Percentiles rank a stretch among this genome's conserved stretches.
These are phyloP conservation scores for Heteropelma amictum DNA, from an alignment of 2,888 invertebrate genomes.

Conservation along the genomic window DNA sequence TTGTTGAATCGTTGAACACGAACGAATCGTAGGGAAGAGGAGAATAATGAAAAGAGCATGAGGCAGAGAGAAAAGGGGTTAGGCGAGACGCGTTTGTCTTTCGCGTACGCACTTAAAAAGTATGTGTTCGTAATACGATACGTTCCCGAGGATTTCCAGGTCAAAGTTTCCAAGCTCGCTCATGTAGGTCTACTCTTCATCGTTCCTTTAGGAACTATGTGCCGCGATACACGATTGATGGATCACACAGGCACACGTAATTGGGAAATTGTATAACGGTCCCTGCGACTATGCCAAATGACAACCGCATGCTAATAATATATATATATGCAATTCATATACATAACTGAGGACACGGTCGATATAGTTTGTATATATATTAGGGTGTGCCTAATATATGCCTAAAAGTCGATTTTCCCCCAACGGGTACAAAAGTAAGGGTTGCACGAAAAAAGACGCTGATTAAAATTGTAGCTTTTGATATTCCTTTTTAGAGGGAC, in stretches of 20 bases:
- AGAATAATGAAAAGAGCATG: background rate
- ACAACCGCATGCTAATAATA: background rate
- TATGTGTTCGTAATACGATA: constrained; percentile 31
- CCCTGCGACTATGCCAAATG: background rate
- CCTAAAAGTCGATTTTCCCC: no score
- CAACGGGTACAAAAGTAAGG: no score
- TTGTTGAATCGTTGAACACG: no score
- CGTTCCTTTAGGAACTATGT: constrained; percentile 31
- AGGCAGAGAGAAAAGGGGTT: background rate
- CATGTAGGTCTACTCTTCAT: constrained; percentile 55
- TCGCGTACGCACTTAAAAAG: background rate
- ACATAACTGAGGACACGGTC: no score
- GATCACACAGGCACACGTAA: constrained; percentile 36
- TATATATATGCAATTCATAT: no score
- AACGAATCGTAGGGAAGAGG: background rate
- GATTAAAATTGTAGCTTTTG: no score
- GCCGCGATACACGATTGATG: constrained; percentile 35
- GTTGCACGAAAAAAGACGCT: no score
- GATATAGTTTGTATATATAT: no score
- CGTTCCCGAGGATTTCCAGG: constrained; percentile 56
- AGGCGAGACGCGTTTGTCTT: constrained; percentile 14
- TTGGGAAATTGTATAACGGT: constrained; percentile 48
- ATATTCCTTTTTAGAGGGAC: no score
- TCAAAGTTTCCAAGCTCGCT: constrained; percentile 56
- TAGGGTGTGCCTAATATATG: no score